Evolutionary conservation across 2,113 vertebrate species (phyloP).

Genomic region (Cinclus mexicanus): DNA sequence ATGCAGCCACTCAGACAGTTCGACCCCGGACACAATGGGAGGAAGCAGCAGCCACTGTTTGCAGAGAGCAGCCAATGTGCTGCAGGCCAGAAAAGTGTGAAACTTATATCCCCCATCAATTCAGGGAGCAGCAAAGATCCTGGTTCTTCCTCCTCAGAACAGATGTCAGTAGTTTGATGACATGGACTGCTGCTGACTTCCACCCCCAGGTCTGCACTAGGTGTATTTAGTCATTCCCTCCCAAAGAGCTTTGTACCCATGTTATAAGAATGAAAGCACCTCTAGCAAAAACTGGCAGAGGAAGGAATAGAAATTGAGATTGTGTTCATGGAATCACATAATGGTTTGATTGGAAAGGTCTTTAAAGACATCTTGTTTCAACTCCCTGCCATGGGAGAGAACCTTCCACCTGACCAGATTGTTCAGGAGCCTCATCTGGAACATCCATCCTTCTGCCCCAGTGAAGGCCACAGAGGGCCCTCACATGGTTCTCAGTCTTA

Average conservation of each 20-base stretch:
- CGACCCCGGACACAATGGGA: background rate
- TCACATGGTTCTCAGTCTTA: background rate
- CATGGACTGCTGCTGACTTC: too few relatives aligned
- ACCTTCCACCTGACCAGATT: background rate
- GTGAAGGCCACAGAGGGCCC: background rate
- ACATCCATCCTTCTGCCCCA: background rate
- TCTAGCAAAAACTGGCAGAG: background rate
- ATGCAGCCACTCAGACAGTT: background rate
- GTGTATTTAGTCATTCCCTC: background rate
- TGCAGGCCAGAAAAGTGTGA: background rate
- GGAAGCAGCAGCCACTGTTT: slow-evolving; percentile 20
- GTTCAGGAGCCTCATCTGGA: background rate
- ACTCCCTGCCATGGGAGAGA: background rate
- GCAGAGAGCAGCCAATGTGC: background rate
- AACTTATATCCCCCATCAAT: background rate
- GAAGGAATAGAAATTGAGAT: background rate
- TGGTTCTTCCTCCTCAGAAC: background rate
- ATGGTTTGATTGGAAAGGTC: background rate
- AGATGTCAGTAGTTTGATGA: background rate
- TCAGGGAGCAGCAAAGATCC: background rate
- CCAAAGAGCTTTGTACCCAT: background rate
- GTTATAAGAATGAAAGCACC: rapidly evolving
- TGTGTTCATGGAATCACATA: background rate
- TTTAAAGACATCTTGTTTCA: background rate
- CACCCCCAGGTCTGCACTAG: background rate